Conservation (phyloP, 2,797 vertebrate genomes). For the Hoplostethus mediterraneus region DNA sequence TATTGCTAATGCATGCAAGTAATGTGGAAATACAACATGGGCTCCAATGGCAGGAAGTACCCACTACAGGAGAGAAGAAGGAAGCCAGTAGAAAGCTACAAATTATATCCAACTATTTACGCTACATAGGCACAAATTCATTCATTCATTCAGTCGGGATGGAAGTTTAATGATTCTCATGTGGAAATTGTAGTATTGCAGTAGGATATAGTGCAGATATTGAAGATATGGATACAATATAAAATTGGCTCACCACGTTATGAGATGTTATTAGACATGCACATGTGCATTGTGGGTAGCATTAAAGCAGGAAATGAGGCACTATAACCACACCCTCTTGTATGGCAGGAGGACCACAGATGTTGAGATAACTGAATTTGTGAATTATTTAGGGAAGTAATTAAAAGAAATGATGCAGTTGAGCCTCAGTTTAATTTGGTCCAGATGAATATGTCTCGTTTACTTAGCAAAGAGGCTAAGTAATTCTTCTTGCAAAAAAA, state of each 20-base stretch:
- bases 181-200: slow-evolving; percentile 26
- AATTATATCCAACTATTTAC: slow-evolving; percentile 52
- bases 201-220: not conserved
- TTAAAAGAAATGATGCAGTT: too few relatives aligned
- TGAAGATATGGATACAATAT: too few relatives aligned
- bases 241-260: not conserved
- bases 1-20: slow-evolving; percentile 70
- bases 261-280: too few relatives aligned
- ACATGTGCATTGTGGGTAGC: too few relatives aligned
- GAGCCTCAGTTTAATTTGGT: too few relatives aligned
- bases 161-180: slow-evolving; percentile 23
- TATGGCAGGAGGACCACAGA: too few relatives aligned
- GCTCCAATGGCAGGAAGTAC: slow-evolving; percentile 55
- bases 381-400: too few relatives aligned
- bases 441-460: too few relatives aligned
- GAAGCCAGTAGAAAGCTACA: slow-evolving; percentile 46
- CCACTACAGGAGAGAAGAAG: slow-evolving; percentile 46
- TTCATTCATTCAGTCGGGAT: slow-evolving; percentile 5
- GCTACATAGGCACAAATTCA: not conserved
- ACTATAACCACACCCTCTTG: too few relatives aligned
- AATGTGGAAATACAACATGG: slow-evolving; percentile 68
- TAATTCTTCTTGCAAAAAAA: not conserved
- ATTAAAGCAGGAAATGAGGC: too few relatives aligned
- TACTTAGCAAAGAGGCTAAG: slow-evolving; percentile 2
- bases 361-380: too few relatives aligned